Conservation (phyloP, 2,797 vertebrate species). For the Coregonus sp. region DNA sequence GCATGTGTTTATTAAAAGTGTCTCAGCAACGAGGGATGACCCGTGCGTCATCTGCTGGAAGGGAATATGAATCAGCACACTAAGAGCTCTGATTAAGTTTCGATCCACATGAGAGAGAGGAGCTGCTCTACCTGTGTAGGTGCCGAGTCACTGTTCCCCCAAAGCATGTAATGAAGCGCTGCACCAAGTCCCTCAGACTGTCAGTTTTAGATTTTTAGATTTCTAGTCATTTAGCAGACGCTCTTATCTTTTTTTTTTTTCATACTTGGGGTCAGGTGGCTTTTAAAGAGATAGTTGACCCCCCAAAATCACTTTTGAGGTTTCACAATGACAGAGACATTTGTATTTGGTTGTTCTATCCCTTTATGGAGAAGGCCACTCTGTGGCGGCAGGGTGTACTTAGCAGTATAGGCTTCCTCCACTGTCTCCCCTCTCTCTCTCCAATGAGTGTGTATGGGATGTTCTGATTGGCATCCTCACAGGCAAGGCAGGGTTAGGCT, state of each 20-base stretch:
- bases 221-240: too few relatives aligned
- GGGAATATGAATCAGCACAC: conserved; percentile 57
- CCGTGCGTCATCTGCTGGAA: conserved; percentile 37
- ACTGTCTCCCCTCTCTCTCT: conserved; percentile 22
- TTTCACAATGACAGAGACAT: conserved; percentile 25
- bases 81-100: conserved; percentile 68
- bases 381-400: neutral
- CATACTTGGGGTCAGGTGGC: conserved; percentile 43
- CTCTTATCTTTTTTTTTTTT: too few relatives aligned
- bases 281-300: conserved; percentile 43
- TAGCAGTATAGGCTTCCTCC: neutral
- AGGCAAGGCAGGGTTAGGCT: conserved; percentile 10
- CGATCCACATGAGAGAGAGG: conserved; percentile 49
- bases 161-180: conserved; percentile 61
- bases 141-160: conserved; percentile 43
- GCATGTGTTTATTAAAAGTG: conserved; percentile 56
- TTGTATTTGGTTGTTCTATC: conserved; percentile 23
- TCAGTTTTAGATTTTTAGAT: neutral
- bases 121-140: conserved; percentile 28
- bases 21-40: conserved; percentile 44
- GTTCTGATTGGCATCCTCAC: conserved; percentile 55
- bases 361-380: conserved; percentile 1
- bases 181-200: conserved; percentile 45
- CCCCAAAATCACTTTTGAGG: conserved; percentile 17
- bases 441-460: conserved; percentile 38